These are phyloP conservation scores for Deladenus siricidicola DNA, from an alignment of 2,888 invertebrate genomes.

Conservation along the genomic window DNA sequence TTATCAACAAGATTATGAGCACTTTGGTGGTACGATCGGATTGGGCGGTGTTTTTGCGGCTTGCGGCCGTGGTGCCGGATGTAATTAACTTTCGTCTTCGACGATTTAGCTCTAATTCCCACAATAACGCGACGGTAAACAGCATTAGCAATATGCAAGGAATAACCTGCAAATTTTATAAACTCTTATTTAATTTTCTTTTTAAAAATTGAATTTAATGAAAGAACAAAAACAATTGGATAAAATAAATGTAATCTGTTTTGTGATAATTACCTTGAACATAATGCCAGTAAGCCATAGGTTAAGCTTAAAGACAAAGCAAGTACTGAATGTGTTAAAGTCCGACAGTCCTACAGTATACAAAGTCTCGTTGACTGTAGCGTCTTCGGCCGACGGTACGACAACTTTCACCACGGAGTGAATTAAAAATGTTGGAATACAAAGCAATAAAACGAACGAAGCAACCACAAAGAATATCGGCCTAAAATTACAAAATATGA, in stretches of 20 bases:
- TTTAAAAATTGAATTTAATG: neutral
- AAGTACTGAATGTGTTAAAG: conserved; percentile 33
- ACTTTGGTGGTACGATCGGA: conserved; percentile 57
- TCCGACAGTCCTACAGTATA: conserved; percentile 38
- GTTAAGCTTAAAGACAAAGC: conserved; percentile 46
- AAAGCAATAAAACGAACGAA: conserved; percentile 37
- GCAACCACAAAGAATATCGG: conserved; percentile 44
- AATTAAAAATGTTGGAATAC: conserved; percentile 49
- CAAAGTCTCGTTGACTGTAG: conserved; percentile 14
- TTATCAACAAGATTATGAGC: conserved; percentile 68
- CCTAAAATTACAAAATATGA: conserved; percentile 26
- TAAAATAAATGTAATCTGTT: conserved; percentile 4
- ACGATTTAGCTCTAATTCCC: conserved; percentile 31
- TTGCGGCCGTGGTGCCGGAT: conserved; percentile 28
- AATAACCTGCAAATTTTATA: too few species aligned
- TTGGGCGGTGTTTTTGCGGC: conserved; percentile 21
- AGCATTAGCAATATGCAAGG: conserved; percentile 35
- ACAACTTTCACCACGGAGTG: conserved; percentile 42
- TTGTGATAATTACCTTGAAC: conserved; percentile 38
- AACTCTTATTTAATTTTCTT: conserved; percentile 2
- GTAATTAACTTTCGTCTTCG: conserved; percentile 27
- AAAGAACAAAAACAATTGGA: neutral
- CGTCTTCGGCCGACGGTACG: neutral
- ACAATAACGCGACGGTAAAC: conserved; percentile 38
- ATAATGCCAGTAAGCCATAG: conserved; percentile 51